Percentiles rank a stretch among this genome's conserved stretches.
Evolutionary conservation across 2,888 invertebrate species (phyloP).

Genomic region (Cabera pusaria): DNA sequence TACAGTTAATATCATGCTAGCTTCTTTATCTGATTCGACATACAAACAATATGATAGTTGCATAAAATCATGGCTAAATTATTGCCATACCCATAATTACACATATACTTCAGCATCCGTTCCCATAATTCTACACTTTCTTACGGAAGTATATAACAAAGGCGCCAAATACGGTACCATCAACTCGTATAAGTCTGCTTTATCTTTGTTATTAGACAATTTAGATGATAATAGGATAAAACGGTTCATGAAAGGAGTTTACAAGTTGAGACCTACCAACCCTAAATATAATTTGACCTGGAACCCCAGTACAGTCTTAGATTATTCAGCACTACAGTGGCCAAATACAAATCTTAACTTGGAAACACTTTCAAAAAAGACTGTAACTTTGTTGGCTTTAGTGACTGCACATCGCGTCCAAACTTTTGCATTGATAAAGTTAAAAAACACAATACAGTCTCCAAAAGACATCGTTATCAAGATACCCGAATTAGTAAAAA

Average conservation of each 20-base stretch:
- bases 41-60: slow-evolving; percentile 20
- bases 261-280: too few species aligned
- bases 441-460: too few species aligned
- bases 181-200: slow-evolving; percentile 12
- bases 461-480: too few species aligned
- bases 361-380: slow-evolving; percentile 11
- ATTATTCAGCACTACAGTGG: slow-evolving; percentile 6
- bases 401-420: slow-evolving; percentile 12
- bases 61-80: slow-evolving; percentile 13
- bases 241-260: slow-evolving; percentile 21
- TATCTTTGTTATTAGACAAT: slow-evolving; percentile 7
- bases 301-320: slow-evolving; percentile 16
- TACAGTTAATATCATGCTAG: slow-evolving; percentile 19
- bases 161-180: slow-evolving; percentile 14
- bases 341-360: slow-evolving; percentile 1
- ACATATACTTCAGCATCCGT: slow-evolving; percentile 8
- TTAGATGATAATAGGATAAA: slow-evolving; percentile 8
- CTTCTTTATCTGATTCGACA: slow-evolving; percentile 11
- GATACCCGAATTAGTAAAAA: too few species aligned
- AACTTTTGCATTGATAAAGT: too few species aligned
- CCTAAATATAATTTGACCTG: slow-evolving; percentile 17
- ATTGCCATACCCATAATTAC: slow-evolving; percentile 8
- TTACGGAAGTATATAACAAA: slow-evolving; percentile 5
- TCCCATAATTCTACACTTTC: slow-evolving; percentile 15
- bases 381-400: slow-evolving; percentile 4